These are phyloP conservation scores for Dysmachus trigonus DNA, from an alignment of 2,888 invertebrate genomes.

Conservation along the genomic window DNA sequence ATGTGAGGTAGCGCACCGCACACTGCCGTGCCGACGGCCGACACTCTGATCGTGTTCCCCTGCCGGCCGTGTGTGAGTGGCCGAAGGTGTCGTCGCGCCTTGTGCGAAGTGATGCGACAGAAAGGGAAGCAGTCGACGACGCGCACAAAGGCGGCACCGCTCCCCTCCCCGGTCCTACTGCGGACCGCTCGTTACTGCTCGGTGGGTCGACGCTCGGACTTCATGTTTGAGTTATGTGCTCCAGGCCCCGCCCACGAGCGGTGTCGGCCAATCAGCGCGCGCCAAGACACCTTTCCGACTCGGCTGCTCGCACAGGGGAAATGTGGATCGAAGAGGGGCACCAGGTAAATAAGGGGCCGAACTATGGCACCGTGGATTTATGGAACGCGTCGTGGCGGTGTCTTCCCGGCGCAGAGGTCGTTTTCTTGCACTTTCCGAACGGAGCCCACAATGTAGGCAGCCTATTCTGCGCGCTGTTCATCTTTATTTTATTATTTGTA, in stretches of 20 bases:
- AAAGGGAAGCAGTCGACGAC: neutral
- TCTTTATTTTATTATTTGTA: neutral
- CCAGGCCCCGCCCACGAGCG: neutral
- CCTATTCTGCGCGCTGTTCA: too few relatives aligned
- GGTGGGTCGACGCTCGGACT: neutral
- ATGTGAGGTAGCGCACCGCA: slow-evolving; percentile 4
- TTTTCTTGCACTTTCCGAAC: neutral
- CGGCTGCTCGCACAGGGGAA: neutral
- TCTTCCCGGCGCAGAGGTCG: neutral
- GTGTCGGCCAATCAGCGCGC: neutral
- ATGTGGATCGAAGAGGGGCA: slow-evolving; percentile 16
- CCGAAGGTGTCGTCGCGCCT: neutral
- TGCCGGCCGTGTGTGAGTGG: neutral
- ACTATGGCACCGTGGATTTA: neutral
- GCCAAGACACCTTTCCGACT: neutral
- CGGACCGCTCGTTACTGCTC: neutral
- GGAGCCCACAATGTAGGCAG: neutral
- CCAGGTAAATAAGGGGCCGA: neutral
- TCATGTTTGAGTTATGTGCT: neutral
- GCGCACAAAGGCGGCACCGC: neutral
- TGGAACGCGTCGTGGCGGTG: neutral
- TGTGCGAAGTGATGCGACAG: slow-evolving; percentile 35
- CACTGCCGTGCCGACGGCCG: too few relatives aligned
- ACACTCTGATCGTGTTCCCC: too few relatives aligned
- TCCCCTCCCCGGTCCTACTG: neutral